A percentile compares a stretch with the other conserved stretches of the same genome.
These are phyloP conservation scores for Lithophane socia DNA, from an alignment of 2,888 invertebrate species.

Conservation along the genomic window DNA sequence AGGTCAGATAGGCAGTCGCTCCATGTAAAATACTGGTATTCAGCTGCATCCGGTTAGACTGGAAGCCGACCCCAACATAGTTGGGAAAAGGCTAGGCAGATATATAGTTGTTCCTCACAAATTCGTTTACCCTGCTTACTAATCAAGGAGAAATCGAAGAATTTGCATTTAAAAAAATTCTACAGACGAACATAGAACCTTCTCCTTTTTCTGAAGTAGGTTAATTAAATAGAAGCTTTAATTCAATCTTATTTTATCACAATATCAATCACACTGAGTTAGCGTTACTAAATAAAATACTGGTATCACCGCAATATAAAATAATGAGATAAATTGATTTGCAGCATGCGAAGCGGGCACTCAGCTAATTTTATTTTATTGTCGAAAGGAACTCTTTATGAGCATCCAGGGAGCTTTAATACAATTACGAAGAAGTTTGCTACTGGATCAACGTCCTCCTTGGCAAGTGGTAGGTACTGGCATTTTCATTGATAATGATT, in stretches of 20 bases:
- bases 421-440: constrained; percentile 13
- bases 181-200: background rate
- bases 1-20: too few relatives aligned
- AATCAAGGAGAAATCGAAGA: too few relatives aligned
- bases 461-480: background rate
- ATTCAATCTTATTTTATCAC: constrained; percentile 11
- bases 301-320: constrained; percentile 17
- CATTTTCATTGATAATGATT: background rate
- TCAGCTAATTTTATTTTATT: constrained; percentile 40
- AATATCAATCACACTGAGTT: background rate
- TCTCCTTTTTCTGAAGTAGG: background rate
- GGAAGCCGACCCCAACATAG: too few relatives aligned
- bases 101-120: too few relatives aligned
- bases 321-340: constrained; percentile 36
- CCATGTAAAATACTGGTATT: too few relatives aligned
- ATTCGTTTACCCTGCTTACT: background rate
- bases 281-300: constrained; percentile 14
- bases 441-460: background rate
- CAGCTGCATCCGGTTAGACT: too few relatives aligned
- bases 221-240: background rate
- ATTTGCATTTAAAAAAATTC: background rate
- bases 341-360: constrained; percentile 9
- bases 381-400: constrained; percentile 32
- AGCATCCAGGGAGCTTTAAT: constrained; percentile 10
- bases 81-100: too few relatives aligned